Base-by-base conservation (phyloP, 1,140 invertebrate species). In the Drosophila simulans region DNA sequence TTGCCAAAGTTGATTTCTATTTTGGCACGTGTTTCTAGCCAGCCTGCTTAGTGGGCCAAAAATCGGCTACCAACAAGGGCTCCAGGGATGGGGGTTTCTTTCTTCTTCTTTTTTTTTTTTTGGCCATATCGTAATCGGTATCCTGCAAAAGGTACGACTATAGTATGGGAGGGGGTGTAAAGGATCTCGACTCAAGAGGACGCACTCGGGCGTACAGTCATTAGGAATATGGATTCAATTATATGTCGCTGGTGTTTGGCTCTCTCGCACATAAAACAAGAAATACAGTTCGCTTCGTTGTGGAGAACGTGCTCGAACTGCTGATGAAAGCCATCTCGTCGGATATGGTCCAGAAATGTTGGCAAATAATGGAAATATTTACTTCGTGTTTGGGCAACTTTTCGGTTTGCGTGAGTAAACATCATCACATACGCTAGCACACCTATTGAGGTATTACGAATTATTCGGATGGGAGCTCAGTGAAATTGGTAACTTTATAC, bases 141-240 rank as follows among this genome's bases (percentile, higher is more conserved):
- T n/a, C 40, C 15, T 25, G 11, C 25, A 10, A 12, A 12, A 52
- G 27, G 49, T 52, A 51, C n/a, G 31, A 31, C 7, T 4, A 34
- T 17, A 35, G 12, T 17, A 48, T 31, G 5, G 7, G 27, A 7
- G 5, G 56, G 31, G 25, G 59, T 70, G 35, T 40, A 31, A 68
- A 25, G 51, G 51, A 34, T 43, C 37, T 42, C 17, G 31, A 51
- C 17, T 37, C 27, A 22, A 37, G 35, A 37, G 59, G 34, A 15
- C 25, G 55, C 34, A 31, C 62, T 63, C 56, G 82, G 49, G 66
- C 81, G 66, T 84, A 65, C 72, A 80, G 77, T 84, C 81, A 84
- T 84, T 84, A 84, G 65, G 65, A 69, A 81, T 81, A 86, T 85
- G 54, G 73, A 85, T 85, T 86, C 77, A 85, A 85, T 86, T 84